Conservation (phyloP, 2,888 invertebrate species). For the Vandiemenella viatica region DNA sequence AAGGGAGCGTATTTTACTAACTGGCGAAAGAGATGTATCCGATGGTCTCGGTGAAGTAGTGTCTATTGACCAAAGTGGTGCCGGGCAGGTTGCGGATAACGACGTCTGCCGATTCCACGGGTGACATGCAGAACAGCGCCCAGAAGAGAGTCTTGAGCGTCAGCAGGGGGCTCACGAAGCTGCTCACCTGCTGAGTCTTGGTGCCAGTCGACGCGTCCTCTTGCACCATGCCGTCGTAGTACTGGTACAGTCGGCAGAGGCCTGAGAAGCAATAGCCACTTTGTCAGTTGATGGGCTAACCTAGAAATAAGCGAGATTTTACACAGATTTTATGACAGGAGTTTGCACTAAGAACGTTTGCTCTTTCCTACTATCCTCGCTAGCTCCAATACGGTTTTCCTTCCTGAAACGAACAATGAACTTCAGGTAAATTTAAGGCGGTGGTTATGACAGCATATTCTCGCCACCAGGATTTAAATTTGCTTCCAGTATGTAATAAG, state of each 20-base stretch:
- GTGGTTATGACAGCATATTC: too few species aligned
- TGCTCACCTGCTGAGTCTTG: conserved; percentile 40
- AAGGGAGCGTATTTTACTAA: too few species aligned
- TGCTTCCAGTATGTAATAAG: too few species aligned
- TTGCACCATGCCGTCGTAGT: conserved; percentile 47
- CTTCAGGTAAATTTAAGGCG: too few species aligned
- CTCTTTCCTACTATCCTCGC: too few species aligned
- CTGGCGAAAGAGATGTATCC: conserved; percentile 51
- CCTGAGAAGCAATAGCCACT: conserved; percentile 27
- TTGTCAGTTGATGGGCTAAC: too few species aligned
- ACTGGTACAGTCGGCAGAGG: conserved; percentile 44
- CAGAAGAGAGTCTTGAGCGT: conserved; percentile 52
- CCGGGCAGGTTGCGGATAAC: conserved; percentile 43
- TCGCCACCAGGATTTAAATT: too few species aligned
- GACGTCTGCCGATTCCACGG: conserved; percentile 46
- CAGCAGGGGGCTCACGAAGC: conserved; percentile 40
- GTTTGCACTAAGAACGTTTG: too few species aligned
- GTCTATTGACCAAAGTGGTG: conserved; percentile 30
- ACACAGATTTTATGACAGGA: too few species aligned
- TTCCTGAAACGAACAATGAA: too few species aligned
- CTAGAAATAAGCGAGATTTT: too few species aligned
- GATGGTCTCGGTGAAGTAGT: conserved; percentile 45
- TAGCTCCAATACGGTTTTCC: too few species aligned
- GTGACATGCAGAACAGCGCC: conserved; percentile 52
- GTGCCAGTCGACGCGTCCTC: conserved; percentile 39